Evolutionary conservation across 2,888 invertebrate species (phyloP), one percentile per base, ranked within the genome.

Genomic region (Galerucella nymphaeae): DNA sequence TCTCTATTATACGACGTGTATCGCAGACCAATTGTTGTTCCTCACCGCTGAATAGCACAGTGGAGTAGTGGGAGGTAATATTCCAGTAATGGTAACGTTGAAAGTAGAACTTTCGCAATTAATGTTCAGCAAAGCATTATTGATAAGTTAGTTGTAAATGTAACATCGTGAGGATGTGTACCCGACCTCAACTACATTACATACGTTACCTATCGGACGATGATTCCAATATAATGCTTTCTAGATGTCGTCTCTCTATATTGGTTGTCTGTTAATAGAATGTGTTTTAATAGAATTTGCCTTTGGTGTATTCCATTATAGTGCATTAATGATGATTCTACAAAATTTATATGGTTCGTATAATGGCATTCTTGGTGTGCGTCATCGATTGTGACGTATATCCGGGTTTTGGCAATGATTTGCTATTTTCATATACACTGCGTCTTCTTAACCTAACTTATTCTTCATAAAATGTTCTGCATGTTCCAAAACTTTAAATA

Each of bases 21-120:
- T 53, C 11, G 8, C 2, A 9, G 16, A 53, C 53, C 53, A 11
- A 18, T 18, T 10, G 53, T 53, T 53, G n/a, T 53, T 53, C 18
- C 53, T 53, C 48, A 48, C 48, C 6, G n/a, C n/a, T n/a, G 48
- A 48, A 48, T 48, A n/a, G n/a, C 13, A 48, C 48, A n/a, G 48
- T 48, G n/a, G n/a, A 48, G 48, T 38, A 59, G 62, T 41, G 55
- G 57, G 11, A 55, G 55, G 68, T 72, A 72, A 72, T 70, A 70
- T 70, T 70, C 63, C 62, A 42, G 63, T 64, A 64, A 70, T 69
- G 72, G 68, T 64, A 67, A 59, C 57, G 68, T 72, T 72, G 59
- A 65, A 72, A 72, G 72, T 69, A 68, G 69, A 72, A 72, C 68
- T 72, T 72, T 55, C n/a, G 59, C 69, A 72, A 72, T 72, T 68